Percentiles rank a stretch among this genome's conserved stretches.
Evolutionary conservation across 2,888 invertebrate genomes (phyloP).

Genomic region (Villa cingulata): DNA sequence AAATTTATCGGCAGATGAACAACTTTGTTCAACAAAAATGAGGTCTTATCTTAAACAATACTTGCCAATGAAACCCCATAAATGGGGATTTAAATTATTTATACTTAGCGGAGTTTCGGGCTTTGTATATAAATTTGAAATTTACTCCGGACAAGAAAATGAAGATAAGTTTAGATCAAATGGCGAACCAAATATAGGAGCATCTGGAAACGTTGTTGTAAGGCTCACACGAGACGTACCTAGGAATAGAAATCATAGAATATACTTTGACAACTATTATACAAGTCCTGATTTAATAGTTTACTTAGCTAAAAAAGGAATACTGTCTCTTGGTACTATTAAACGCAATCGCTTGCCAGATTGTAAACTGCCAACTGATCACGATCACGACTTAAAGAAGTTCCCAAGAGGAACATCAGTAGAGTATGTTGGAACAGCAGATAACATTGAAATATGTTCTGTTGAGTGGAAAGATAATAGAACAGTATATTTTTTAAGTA

Average conservation of each 20-base stretch:
- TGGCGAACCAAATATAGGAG: no score
- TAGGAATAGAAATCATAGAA: no score
- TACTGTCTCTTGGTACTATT: neutral
- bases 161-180: no score
- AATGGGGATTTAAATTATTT: constrained; percentile 14
- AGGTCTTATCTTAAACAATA: constrained; percentile 12
- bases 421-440: no score
- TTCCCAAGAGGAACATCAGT: constrained; percentile 3
- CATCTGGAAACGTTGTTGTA: no score
- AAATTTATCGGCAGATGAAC: no score
- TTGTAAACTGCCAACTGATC: neutral
- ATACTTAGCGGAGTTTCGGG: constrained; percentile 12
- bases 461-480: constrained; percentile 11
- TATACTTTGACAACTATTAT: no score
- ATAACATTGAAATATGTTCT: no score
- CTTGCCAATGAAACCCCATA: constrained; percentile 12
- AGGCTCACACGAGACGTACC: no score
- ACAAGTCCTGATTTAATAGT: no score
- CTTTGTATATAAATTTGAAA: constrained; percentile 10
- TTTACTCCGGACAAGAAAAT: neutral
- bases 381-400: neutral
- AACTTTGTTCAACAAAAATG: no score
- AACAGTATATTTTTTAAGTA: neutral
- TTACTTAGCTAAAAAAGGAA: no score
- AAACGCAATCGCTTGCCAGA: neutral